A percentile compares a stretch with the other conserved stretches of the same genome.
phyloP scores from a whole-genome alignment of 2,797 vertebrate genomes.

The Lutjanus argentimaculatus region DNA sequence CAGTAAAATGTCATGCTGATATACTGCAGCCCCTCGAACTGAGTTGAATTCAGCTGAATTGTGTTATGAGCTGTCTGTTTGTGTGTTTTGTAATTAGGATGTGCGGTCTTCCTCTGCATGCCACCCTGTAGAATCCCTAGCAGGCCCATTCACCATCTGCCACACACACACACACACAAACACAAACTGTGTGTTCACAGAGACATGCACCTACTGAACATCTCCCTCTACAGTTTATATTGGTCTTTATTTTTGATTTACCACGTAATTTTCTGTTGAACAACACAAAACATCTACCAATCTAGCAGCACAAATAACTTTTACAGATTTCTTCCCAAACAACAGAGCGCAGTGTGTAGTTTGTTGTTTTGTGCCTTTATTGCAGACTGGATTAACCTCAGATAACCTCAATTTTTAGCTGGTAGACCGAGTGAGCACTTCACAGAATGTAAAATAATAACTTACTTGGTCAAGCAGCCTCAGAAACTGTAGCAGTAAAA shows the following conservation, averaged over 20 bases:
- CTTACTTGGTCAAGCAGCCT: neutral
- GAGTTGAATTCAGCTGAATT: neutral
- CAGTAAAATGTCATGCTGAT: neutral
- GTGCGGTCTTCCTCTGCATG: constrained; percentile 54
- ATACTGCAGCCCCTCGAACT: neutral
- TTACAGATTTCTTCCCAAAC: neutral
- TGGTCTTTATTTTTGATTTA: no score
- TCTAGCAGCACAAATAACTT: no score
- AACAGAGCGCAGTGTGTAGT: neutral
- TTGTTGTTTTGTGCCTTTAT: constrained; percentile 17
- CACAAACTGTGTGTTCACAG: constrained; percentile 15
- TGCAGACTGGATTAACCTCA: constrained; percentile 28
- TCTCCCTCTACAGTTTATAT: constrained; percentile 7
- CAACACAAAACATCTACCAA: no score
- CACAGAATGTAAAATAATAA: constrained; percentile 1
- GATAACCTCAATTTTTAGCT: constrained; percentile 4
- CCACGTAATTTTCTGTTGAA: no score
- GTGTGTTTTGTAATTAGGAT: constrained; percentile 71
- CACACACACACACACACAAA: constrained; percentile 29
- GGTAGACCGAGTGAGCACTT: neutral
- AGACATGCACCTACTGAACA: constrained; percentile 27
- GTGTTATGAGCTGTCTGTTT: neutral
- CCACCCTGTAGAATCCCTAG: constrained; percentile 65
- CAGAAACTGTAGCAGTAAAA: neutral
- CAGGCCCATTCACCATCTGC: constrained; percentile 80